Evolutionary conservation across 37 sponge, comb jelly and placozoan species (phyloP).

Genomic region (Oopsacas minuta): DNA sequence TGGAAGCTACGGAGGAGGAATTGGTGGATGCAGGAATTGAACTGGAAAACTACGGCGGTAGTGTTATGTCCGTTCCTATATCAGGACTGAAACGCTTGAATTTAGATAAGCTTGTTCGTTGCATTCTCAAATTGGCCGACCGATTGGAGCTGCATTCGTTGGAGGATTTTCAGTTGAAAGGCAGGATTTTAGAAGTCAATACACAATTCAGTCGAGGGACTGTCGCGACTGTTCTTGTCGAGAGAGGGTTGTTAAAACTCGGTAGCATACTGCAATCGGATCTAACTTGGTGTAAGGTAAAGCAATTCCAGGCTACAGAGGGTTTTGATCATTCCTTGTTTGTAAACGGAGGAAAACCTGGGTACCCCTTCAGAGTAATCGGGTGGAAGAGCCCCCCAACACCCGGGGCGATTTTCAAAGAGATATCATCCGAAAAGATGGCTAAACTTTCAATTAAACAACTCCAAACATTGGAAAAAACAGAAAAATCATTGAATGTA

Average conservation of each 20-base stretch:
- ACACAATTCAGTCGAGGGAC: neutral
- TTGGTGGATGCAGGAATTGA: conserved; percentile 7
- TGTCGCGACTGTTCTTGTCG: neutral
- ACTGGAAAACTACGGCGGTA: neutral
- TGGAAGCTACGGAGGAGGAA: neutral
- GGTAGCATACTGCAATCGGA: neutral
- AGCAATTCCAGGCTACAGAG: neutral
- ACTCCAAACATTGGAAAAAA: neutral
- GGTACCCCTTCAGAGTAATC: neutral
- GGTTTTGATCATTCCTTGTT: neutral
- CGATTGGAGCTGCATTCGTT: neutral
- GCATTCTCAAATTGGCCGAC: neutral
- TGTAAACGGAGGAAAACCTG: conserved; percentile 9
- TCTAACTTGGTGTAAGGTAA: neutral
- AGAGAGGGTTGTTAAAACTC: neutral
- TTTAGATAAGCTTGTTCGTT: neutral
- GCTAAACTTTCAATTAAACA: neutral
- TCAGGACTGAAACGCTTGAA: neutral
- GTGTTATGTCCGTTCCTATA: neutral
- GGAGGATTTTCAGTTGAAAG: neutral
- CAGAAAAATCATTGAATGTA: neutral
- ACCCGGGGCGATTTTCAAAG: neutral
- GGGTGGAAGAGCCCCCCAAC: neutral
- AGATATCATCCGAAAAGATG: neutral
- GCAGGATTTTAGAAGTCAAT: neutral